Evolutionary conservation across 1,140 invertebrate species (phyloP).

Genomic region (Tribolium castaneum): DNA sequence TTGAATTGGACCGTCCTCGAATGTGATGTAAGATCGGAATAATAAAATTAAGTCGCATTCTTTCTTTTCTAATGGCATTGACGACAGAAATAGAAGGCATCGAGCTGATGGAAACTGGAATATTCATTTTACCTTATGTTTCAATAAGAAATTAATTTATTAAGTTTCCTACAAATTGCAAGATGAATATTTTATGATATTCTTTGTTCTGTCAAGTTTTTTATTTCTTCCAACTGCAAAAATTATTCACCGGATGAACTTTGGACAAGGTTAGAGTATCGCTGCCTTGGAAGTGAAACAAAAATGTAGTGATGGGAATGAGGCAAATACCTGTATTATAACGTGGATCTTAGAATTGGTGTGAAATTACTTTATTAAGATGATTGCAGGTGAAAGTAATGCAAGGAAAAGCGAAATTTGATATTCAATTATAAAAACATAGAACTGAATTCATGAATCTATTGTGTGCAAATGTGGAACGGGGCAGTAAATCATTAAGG

Average conservation of each 20-base stretch:
- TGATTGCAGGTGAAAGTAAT: not conserved
- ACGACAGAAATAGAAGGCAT: not conserved
- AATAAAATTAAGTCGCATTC: not conserved
- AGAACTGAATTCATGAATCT: not conserved
- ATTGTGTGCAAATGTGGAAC: not conserved
- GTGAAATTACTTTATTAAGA: not conserved
- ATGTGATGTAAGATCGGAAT: not conserved
- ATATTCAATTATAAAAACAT: not conserved
- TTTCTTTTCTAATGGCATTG: not conserved
- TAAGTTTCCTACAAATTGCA: not conserved
- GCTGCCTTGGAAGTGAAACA: not conserved
- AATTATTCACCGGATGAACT: not conserved
- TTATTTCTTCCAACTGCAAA: not conserved
- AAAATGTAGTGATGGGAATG: not conserved
- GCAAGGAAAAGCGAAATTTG: not conserved
- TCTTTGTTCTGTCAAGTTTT: not conserved
- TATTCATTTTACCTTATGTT: too few relatives aligned
- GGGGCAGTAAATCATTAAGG: not conserved
- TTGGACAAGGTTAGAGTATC: not conserved
- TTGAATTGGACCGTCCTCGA: not conserved
- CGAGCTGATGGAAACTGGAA: too few relatives aligned
- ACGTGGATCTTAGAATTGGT: not conserved
- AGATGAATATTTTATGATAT: too few relatives aligned
- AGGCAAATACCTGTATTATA: not conserved
- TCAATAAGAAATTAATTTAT: too few relatives aligned